A percentile compares a stretch with the other conserved stretches of the same genome.
Evolutionary conservation across 2,797 vertebrate species (phyloP).

Genomic region (Anguilla obscura): DNA sequence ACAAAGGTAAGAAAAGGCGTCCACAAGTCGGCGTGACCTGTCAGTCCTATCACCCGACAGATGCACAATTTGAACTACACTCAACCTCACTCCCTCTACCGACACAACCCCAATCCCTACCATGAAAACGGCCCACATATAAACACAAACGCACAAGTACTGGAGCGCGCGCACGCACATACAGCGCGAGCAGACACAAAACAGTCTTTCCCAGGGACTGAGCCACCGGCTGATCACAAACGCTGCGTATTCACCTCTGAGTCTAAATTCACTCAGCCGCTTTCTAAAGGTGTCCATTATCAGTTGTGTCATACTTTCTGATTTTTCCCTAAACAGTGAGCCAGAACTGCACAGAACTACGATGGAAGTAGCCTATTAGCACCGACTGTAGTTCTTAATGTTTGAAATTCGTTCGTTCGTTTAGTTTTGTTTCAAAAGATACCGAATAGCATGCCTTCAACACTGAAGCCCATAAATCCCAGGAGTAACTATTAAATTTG

Average conservation of each 20-base stretch:
- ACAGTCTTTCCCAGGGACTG: slow-evolving; percentile 26
- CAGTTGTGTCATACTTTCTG: not conserved
- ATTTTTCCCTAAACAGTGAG: not conserved
- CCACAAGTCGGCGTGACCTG: not conserved
- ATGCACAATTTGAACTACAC: not conserved
- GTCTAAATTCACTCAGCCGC: not conserved
- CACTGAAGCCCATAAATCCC: not conserved
- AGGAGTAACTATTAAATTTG: not conserved
- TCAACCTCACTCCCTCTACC: not conserved
- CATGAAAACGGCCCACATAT: not conserved
- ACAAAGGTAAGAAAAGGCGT: not conserved
- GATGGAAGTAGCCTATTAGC: not conserved
- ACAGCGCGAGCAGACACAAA: slow-evolving; percentile 38
- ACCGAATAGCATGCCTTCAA: not conserved
- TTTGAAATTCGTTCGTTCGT: not conserved
- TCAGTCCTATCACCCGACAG: not conserved
- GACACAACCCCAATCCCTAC: not conserved
- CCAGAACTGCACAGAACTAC: not conserved
- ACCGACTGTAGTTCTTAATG: not conserved
- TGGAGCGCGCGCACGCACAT: not conserved
- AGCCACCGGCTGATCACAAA: slow-evolving; percentile 5
- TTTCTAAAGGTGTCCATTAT: not conserved
- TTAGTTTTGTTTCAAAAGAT: not conserved
- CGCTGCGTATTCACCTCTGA: slow-evolving; percentile 5
- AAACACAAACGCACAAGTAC: slow-evolving; percentile 11